Evolutionary conservation across 2,888 invertebrate species (phyloP), one percentile per base, ranked within the genome.

Genomic region (Abscondita cerata): DNA sequence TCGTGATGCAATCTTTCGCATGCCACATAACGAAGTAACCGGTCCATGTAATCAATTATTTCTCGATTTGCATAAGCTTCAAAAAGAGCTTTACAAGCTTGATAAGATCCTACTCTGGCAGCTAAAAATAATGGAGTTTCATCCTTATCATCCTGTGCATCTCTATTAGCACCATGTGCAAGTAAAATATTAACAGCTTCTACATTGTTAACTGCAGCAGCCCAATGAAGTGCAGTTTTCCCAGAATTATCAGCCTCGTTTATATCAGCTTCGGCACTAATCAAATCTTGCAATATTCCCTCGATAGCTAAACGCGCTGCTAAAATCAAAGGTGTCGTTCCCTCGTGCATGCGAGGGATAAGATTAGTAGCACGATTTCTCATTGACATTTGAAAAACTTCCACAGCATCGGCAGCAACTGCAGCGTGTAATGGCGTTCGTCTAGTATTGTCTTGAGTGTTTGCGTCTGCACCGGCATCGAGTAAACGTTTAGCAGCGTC

Each of bases 201-300:
- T 0, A 94, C 92, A 73, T 98, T 97, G 77, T 98, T 97, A 5
- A 97, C 97, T 1, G 96, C 94, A 0, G 98, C 96, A 0, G 98
- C 98, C 96, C 98, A 98, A 80, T 99, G 99, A 8, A 99, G 84
- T 0, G 98, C 97, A 0, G 98, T 98, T 80, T 97, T 96, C 38
- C 95, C 95, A 64, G 92, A 91, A 81, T 96, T 96, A 79, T 98
- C 98, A 0, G 96, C 91, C 0, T 95, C 93, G 80, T 98, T 98
- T 44, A 98, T 94, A 71, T 98, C 98, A 0, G 96, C 96, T 76
- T 96, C 96, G 0, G 96, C 95, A 70, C 93, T 94, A 44, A 98
- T 95, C 19, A 98, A 84, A 76, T 95, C 95, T 75, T 96, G 96
- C 8, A 97, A 96, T 95, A 97, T 96, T 41, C 96, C 96, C 81